A percentile compares a stretch with the other conserved stretches of the same genome.
These are phyloP conservation scores for Luperina testacea DNA, from an alignment of 2,888 invertebrate species.

Conservation along the genomic window DNA sequence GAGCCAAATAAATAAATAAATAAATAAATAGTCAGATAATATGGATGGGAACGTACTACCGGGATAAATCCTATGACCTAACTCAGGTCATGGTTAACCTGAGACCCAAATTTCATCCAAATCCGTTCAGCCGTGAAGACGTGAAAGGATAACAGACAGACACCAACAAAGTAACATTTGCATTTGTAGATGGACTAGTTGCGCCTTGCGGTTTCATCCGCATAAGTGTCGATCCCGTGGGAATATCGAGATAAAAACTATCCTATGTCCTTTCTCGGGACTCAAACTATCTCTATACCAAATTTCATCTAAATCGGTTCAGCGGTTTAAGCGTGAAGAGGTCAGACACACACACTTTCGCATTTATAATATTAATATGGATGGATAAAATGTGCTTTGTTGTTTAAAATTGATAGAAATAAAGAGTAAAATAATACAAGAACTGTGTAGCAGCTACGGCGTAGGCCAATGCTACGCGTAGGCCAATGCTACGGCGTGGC, in stretches of 20 bases:
- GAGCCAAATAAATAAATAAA: too few relatives aligned
- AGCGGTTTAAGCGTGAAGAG: too few relatives aligned
- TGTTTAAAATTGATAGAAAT: not conserved
- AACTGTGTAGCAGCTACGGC: conserved; percentile 24
- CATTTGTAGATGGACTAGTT: not conserved
- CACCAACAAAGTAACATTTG: not conserved
- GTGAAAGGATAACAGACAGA: not conserved
- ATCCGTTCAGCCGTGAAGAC: not conserved
- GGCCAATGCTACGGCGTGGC: conserved; percentile 15
- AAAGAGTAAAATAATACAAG: not conserved
- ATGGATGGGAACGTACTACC: not conserved
- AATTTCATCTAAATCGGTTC: too few relatives aligned
- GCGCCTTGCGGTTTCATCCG: too few relatives aligned
- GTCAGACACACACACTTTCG: too few relatives aligned
- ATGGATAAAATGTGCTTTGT: not conserved
- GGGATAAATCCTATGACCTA: not conserved
- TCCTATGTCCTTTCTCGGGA: too few relatives aligned
- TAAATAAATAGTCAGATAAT: not conserved
- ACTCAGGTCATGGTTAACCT: not conserved
- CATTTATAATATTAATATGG: not conserved
- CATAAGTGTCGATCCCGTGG: too few relatives aligned
- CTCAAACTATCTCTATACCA: too few relatives aligned
- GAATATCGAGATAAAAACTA: too few relatives aligned
- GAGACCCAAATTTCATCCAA: not conserved
- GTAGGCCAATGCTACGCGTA: conserved; percentile 26